Base-by-base conservation (phyloP, 2,888 invertebrate genomes). In the Cheilosia urbana region DNA sequence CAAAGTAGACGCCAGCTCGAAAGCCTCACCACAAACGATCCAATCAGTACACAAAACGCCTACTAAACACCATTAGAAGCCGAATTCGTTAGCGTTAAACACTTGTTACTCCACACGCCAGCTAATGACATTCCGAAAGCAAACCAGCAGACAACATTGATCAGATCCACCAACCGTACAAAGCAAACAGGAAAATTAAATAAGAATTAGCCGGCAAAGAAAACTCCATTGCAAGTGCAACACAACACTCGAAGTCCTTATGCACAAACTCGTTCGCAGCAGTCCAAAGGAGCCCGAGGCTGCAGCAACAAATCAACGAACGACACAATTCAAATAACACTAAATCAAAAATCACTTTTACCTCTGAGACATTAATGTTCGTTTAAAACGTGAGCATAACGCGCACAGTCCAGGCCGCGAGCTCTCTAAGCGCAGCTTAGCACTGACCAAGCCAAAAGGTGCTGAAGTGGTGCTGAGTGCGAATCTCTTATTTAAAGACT, bases 271-370 rank as follows among this genome's bases (percentile, higher is more conserved):
- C 66, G 76, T 75, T 76, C 55, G 30, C 65, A 65, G 55, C 9
- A 60, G 73, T 37, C 60, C 21, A 69, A 66, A 69, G 62, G 62
- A 47, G 69, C 84, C 75, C 49, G 40, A 62, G 81, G 81, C 85
- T 55, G 51, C 34, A 40, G 62, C 81, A 60, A 85, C 85, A 85
- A 85, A 85, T 85, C 85, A 85, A 72, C 66, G 58, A 87, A 87
- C 80, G 78, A 81, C 87, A 87, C 84, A 84, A 81, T 87, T 87
- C 87, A 87, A 87, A 87, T 87, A 87, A 87, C 83, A 87, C 87
- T 87, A 87, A 87, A 87, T 87, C 87, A 87, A 87, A 87, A 87
- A 87, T 87, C 87, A 87, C 87, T 87, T 87, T 87, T 87, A 87
- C 87, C 87, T 79, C 77, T 81, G 76, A 87, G 87, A 87, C 87